phyloP scores from a whole-genome alignment of 2,888 invertebrate genomes.

The Epistrophe grossulariae region DNA sequence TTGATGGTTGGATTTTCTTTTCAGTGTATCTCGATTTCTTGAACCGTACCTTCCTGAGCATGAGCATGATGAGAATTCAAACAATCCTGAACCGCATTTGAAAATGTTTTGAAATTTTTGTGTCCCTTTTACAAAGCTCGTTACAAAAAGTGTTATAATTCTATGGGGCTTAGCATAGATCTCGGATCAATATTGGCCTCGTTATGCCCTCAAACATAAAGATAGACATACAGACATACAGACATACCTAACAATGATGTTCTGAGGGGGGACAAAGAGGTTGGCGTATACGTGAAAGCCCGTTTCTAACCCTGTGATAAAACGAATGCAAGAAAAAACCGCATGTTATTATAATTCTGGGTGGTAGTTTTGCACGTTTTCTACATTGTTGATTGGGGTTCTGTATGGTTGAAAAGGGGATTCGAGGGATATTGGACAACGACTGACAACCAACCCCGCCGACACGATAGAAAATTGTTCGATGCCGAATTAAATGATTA shows the following conservation, averaged over 20 bases:
- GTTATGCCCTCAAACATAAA: slow-evolving; percentile 72
- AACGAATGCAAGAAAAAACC: slow-evolving; percentile 48
- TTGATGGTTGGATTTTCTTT: slow-evolving; percentile 19
- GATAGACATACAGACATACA: too few species aligned
- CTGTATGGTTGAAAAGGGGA: not conserved
- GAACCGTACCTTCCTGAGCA: not conserved
- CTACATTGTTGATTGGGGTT: slow-evolving; percentile 13
- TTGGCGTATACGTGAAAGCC: not conserved
- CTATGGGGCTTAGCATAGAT: slow-evolving; percentile 75
- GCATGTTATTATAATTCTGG: slow-evolving; percentile 68
- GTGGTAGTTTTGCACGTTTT: slow-evolving; percentile 70
- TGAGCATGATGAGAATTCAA: not conserved
- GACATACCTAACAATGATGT: slow-evolving; percentile 43
- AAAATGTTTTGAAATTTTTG: slow-evolving; percentile 45
- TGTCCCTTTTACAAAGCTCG: slow-evolving; percentile 49
- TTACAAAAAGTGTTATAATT: slow-evolving; percentile 76
- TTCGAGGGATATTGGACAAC: slow-evolving; percentile 7
- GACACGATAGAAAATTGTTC: slow-evolving; percentile 51
- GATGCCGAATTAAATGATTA: slow-evolving; percentile 72
- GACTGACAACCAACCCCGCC: not conserved
- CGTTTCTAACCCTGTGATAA: slow-evolving; percentile 27
- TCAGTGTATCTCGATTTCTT: not conserved
- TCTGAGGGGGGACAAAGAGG: not conserved
- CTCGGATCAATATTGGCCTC: slow-evolving; percentile 77
- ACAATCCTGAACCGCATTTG: slow-evolving; percentile 45